phyloP scores from a whole-genome alignment of 2,888 invertebrate species.

The Diaphora mendica region DNA sequence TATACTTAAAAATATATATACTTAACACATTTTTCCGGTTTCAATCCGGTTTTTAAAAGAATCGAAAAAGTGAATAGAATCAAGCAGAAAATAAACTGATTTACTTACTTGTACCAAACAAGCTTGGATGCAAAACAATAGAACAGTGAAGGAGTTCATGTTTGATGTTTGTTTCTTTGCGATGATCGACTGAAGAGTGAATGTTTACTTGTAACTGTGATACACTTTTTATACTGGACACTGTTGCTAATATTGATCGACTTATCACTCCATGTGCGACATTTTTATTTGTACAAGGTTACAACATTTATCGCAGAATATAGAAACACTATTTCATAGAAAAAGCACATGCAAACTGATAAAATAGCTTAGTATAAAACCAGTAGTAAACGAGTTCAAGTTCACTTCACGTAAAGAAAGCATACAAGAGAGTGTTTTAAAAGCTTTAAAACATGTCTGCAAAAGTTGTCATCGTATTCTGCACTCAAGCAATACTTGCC shows the following conservation, averaged over 20 bases:
- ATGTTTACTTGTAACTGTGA: background rate
- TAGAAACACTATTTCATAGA: too few species aligned
- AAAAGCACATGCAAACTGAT: background rate
- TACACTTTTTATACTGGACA: background rate
- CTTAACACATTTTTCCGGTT: too few species aligned
- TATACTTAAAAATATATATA: too few species aligned
- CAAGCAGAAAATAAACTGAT: too few species aligned
- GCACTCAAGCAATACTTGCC: background rate
- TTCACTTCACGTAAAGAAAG: background rate
- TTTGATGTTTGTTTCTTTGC: too few species aligned
- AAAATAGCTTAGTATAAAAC: background rate
- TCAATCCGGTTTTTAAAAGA: too few species aligned
- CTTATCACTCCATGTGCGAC: too few species aligned
- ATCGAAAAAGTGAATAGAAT: background rate
- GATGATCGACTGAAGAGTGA: too few species aligned
- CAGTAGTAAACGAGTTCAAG: background rate
- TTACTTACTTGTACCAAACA: conserved; percentile 6
- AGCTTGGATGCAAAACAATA: background rate
- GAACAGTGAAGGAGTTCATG: conserved; percentile 3
- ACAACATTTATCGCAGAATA: too few species aligned
- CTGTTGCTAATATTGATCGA: too few species aligned
- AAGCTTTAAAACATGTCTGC: background rate
- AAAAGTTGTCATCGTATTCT: background rate
- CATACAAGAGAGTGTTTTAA: too few species aligned
- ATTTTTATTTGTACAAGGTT: too few species aligned